Percentiles rank a stretch among this genome's conserved stretches.
These are phyloP conservation scores for Dendrolimus houi DNA, from an alignment of 2,888 invertebrate species.

Conservation along the genomic window DNA sequence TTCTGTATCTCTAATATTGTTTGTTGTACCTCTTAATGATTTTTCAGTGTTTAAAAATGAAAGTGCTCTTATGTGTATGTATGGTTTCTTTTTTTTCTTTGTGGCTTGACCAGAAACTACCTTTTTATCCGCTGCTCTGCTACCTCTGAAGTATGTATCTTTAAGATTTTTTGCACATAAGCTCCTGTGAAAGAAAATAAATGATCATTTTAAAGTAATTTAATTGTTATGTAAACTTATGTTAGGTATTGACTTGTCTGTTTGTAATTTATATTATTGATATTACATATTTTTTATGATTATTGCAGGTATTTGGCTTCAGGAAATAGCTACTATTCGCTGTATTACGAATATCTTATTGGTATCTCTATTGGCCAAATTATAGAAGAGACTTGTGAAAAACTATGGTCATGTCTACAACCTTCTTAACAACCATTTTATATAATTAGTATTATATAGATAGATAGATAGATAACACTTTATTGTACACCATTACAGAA, in stretches of 20 bases:
- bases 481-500: too few species aligned
- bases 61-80: slow-evolving; percentile 5
- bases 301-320: slow-evolving; percentile 7
- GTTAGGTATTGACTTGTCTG: background rate
- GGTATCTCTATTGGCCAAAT: background rate
- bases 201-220: background rate
- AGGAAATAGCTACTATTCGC: slow-evolving; percentile 6
- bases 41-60: slow-evolving; percentile 6
- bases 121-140: slow-evolving; percentile 4
- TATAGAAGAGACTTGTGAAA: too few species aligned
- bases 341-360: slow-evolving; percentile 8
- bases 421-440: too few species aligned
- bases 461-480: too few species aligned
- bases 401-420: too few species aligned
- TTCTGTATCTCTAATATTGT: slow-evolving; percentile 5
- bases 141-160: slow-evolving; percentile 2
- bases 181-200: slow-evolving; percentile 3
- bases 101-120: slow-evolving; percentile 4
- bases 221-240: background rate
- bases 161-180: slow-evolving; percentile 1
- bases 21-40: slow-evolving; percentile 5
- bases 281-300: slow-evolving; percentile 3
- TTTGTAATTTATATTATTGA: slow-evolving; percentile 1
- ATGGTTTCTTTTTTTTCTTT: slow-evolving; percentile 5
- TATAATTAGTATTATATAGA: too few species aligned